Evolutionary conservation across 2,113 vertebrate species (phyloP).

Genomic region (Muscicapa adusta): DNA sequence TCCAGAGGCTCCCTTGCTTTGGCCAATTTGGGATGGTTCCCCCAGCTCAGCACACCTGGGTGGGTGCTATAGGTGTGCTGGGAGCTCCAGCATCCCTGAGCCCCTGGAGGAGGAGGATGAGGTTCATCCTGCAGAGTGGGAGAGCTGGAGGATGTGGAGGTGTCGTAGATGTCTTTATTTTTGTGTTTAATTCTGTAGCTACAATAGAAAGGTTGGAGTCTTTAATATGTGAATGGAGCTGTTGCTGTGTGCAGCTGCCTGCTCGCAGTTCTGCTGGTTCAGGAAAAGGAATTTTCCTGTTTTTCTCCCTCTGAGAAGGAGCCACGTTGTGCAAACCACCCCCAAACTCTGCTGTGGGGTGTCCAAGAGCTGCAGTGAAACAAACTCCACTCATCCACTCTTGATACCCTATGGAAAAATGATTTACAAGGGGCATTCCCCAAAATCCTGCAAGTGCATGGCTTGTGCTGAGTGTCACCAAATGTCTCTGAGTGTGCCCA

Average conservation of each 20-base stretch:
- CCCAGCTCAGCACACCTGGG: background rate
- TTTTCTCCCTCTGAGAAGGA: background rate
- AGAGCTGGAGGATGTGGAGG: background rate
- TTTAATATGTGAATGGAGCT: background rate
- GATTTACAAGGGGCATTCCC: background rate
- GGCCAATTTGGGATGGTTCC: background rate
- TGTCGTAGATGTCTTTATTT: background rate
- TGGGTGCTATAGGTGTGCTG: background rate
- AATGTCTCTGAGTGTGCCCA: fast-evolving
- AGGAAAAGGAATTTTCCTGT: background rate
- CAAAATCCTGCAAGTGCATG: fast-evolving
- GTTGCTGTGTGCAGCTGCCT: background rate
- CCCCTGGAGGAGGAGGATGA: no score
- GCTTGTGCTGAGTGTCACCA: background rate
- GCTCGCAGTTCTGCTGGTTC: background rate
- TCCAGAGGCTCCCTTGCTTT: background rate
- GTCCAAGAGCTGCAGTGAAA: background rate
- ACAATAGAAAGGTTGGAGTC: background rate
- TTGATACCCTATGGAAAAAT: fast-evolving
- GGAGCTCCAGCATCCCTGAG: background rate
- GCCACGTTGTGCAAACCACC: background rate
- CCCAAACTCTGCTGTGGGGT: background rate
- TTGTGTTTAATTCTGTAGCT: background rate
- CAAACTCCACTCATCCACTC: background rate
- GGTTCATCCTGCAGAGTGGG: background rate